Percentiles rank a stretch among this genome's conserved stretches.
Evolutionary conservation across 1,140 invertebrate genomes (phyloP).

Genomic region (Drosophila obscura): DNA sequence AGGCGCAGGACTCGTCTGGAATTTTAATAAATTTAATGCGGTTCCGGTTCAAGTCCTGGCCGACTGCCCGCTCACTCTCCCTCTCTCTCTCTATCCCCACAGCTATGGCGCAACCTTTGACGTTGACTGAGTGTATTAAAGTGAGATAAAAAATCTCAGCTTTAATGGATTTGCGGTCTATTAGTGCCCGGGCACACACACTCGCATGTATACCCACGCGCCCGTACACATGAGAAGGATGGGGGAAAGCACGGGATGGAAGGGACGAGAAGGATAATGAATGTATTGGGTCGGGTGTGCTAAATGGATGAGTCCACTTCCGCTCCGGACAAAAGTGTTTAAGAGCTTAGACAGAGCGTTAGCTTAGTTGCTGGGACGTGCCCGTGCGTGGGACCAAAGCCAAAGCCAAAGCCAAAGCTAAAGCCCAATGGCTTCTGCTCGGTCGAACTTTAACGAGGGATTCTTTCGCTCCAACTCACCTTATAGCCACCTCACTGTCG

Average conservation of each 20-base stretch:
- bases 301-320: slow-evolving; percentile 76
- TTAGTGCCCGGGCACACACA: slow-evolving; percentile 53
- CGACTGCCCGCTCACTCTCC: not conserved
- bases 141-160: slow-evolving; percentile 78
- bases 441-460: slow-evolving; percentile 28
- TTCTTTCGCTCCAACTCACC: slow-evolving; percentile 49
- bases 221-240: slow-evolving; percentile 10
- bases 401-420: slow-evolving; percentile 20
- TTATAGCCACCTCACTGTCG: slow-evolving; percentile 76
- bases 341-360: slow-evolving; percentile 38
- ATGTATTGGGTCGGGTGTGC: slow-evolving; percentile 69
- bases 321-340: slow-evolving; percentile 59
- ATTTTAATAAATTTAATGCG: slow-evolving; percentile 81
- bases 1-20: slow-evolving; percentile 75
- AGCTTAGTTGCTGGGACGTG: slow-evolving; percentile 9
- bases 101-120: slow-evolving; percentile 58
- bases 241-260: not conserved
- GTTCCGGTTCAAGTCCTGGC: slow-evolving; percentile 14
- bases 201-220: slow-evolving; percentile 9
- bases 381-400: slow-evolving; percentile 33
- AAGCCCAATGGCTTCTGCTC: slow-evolving; percentile 38
- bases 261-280: slow-evolving; percentile 57
- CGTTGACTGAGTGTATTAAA: slow-evolving; percentile 81
- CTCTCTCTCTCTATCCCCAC: slow-evolving; percentile 1
- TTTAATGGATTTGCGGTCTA: slow-evolving; percentile 82